These are phyloP conservation scores for Ferdinandea cuprea DNA, from an alignment of 2,888 invertebrate genomes.

Conservation along the genomic window DNA sequence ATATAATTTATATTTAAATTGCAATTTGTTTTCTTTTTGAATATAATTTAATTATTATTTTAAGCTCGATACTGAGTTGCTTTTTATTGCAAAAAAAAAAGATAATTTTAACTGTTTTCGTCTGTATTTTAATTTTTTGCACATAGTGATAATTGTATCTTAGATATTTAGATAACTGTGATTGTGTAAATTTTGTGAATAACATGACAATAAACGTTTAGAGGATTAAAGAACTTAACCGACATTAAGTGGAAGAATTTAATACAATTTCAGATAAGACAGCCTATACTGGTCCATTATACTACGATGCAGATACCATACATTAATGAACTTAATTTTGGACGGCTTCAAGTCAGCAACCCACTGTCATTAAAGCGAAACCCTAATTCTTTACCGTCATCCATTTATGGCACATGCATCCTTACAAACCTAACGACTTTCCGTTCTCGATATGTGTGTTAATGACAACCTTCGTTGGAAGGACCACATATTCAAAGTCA, in stretches of 20 bases:
- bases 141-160: slow-evolving; percentile 26
- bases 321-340: too few species aligned
- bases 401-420: too few species aligned
- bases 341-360: too few species aligned
- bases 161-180: slow-evolving; percentile 49
- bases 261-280: too few species aligned
- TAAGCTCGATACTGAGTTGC: slow-evolving; percentile 59
- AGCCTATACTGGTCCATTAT: too few species aligned
- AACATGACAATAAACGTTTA: slow-evolving; percentile 32
- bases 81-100: slow-evolving; percentile 34
- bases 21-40: slow-evolving; percentile 29
- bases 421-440: too few species aligned
- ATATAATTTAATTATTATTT: slow-evolving; percentile 37
- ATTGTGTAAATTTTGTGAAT: slow-evolving; percentile 31
- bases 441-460: too few species aligned
- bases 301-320: too few species aligned
- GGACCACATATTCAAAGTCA: too few species aligned
- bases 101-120: slow-evolving; percentile 17
- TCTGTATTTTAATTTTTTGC: slow-evolving; percentile 69
- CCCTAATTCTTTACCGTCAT: too few species aligned
- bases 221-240: not conserved
- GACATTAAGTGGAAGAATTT: not conserved
- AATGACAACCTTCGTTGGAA: too few species aligned
- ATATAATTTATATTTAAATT: slow-evolving; percentile 19
- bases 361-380: too few species aligned